A percentile compares a stretch with the other conserved stretches of the same genome.
Conservation (phyloP, 2,113 vertebrate genomes). For the Siphamia tubifer region DNA sequence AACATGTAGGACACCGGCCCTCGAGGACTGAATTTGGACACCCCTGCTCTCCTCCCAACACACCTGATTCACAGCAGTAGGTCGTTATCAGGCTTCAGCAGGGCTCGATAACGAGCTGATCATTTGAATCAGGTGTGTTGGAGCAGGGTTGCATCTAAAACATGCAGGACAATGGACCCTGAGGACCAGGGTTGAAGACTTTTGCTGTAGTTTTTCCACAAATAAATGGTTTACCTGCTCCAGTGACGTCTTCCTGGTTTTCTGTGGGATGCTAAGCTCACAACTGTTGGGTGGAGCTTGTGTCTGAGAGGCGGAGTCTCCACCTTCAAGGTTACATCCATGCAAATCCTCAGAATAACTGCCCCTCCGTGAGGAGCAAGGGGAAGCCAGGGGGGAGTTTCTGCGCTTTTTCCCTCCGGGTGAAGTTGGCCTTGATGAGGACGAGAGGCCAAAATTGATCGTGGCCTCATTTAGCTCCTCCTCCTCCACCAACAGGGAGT, state of each 20-base stretch:
- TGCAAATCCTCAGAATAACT: constrained; percentile 87
- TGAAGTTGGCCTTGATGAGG: constrained; percentile 85
- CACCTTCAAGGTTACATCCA: constrained; percentile 62
- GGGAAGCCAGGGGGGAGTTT: constrained; percentile 81
- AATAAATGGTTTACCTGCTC: too few species aligned
- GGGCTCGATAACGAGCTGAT: too few species aligned
- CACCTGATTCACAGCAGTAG: too few species aligned
- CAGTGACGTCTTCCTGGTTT: constrained; percentile 88
- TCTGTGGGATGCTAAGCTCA: constrained; percentile 88
- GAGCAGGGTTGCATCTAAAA: too few species aligned
- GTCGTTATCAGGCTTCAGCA: too few species aligned
- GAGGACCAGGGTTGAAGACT: too few species aligned
- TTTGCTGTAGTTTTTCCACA: too few species aligned
- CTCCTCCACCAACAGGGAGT: constrained; percentile 88
- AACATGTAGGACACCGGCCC: too few species aligned
- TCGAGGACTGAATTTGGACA: too few species aligned
- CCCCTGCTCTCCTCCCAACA: too few species aligned
- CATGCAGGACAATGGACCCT: too few species aligned
- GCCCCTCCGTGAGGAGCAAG: constrained; percentile 84
- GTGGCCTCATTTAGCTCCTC: constrained; percentile 88
- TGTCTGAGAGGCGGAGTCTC: constrained; percentile 60
- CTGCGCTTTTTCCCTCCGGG: constrained; percentile 89
- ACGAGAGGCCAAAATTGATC: constrained; percentile 82
- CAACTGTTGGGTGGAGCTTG: constrained; percentile 65
- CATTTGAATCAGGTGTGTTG: too few species aligned